Evolutionary conservation across 2,797 vertebrate species (phyloP), one percentile per base, ranked within the genome.

Genomic region (Gastrophryne carolinensis): DNA sequence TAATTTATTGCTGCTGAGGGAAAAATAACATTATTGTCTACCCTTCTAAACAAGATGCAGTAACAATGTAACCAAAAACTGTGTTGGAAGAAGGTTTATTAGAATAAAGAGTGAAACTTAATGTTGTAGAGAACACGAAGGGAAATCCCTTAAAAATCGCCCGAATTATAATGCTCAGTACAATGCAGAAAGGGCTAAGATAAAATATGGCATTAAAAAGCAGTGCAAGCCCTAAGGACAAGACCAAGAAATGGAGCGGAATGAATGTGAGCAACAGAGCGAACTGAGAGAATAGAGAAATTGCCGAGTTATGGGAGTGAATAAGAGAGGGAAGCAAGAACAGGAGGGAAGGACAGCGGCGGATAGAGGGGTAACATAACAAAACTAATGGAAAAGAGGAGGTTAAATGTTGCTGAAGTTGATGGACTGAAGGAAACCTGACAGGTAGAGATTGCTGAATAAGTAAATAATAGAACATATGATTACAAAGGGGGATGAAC

Each of bases 191-290:
- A 26, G 34, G 73, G 73, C n/a, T 49, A 64, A 17, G 35, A 72
- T 72, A 50, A 44, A 65, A 65, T 50, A 71, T 71, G 49, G 57
- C 67, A 65, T 71, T 77, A 77, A 64, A 77, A 77, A 77, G 75
- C 67, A 21, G 60, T 65, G 63, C 75, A 64, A 26, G 60, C 75
- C 75, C 67, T 58, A 44, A 54, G 58, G 66, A 72, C 29, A 41
- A 60, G n/a, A 52, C 52, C n/a, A 66, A 69, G 58, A 58, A 75
- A 77, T 77, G 75, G 75, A 77, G 75, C 75, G 75, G 58, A 37
- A 69, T 41, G 68, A 66, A 73, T 52, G 34, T 32, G 19, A 37
- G 63, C 68, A 81, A 47, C 39, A 41, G 53, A 65, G 39, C 30
- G 39, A n/a, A 72, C 19, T n/a, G 58, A 53, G 23, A 56, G n/a